Percentiles rank a stretch among this genome's conserved stretches.
Evolutionary conservation across 2,113 vertebrate genomes (phyloP).

Genomic region (Suncus etruscus): DNA sequence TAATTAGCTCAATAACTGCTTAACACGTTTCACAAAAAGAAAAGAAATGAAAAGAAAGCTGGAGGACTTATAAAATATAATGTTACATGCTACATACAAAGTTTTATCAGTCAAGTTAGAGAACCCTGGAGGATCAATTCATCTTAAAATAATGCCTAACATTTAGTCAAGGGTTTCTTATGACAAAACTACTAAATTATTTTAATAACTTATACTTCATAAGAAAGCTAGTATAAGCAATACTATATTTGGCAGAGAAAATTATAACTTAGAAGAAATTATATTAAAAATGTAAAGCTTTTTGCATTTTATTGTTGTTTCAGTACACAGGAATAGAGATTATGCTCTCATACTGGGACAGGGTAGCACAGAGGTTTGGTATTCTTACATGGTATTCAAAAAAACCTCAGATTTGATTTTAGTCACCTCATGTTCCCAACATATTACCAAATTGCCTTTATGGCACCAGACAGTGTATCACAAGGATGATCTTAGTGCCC

Average conservation of each 20-base stretch:
- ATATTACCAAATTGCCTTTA: too few species aligned
- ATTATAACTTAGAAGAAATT: slow-evolving; percentile 13
- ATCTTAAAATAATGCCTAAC: slow-evolving; percentile 20
- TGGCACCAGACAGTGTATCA: too few species aligned
- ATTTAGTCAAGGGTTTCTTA: slow-evolving; percentile 11
- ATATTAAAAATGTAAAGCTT: slow-evolving; percentile 10
- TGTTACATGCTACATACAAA: background rate
- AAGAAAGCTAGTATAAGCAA: background rate
- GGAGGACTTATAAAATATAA: slow-evolving; percentile 9
- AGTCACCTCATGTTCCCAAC: too few species aligned
- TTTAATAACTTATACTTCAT: slow-evolving; percentile 27
- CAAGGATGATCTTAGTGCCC: too few species aligned
- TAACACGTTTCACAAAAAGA: background rate
- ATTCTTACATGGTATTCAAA: too few species aligned
- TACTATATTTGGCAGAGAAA: background rate
- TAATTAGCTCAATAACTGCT: slow-evolving; percentile 6
- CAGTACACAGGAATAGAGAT: background rate
- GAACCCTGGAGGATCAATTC: slow-evolving; percentile 7
- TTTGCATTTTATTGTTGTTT: slow-evolving; percentile 42
- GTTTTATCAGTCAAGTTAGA: background rate
- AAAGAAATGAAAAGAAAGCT: background rate
- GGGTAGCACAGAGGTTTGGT: too few species aligned
- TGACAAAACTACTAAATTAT: background rate
- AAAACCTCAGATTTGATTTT: too few species aligned
- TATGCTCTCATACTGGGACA: background rate